These are phyloP conservation scores for Eilema griseolum DNA, from an alignment of 2,888 invertebrate species.

Conservation along the genomic window DNA sequence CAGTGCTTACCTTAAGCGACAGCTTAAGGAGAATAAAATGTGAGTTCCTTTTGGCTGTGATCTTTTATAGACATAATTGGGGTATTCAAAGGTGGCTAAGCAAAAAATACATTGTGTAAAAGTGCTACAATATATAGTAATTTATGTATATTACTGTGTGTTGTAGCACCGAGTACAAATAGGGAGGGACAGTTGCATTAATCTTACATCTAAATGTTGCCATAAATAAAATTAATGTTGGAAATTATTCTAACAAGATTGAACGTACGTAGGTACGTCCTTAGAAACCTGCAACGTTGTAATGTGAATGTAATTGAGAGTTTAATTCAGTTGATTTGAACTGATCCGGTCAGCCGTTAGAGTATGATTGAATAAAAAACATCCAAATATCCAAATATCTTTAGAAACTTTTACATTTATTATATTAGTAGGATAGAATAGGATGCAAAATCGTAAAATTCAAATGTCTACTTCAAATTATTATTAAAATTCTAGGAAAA, in stretches of 20 bases:
- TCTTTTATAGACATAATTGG: background rate
- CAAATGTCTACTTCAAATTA: too few species aligned
- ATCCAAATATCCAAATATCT: too few species aligned
- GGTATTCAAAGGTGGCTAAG: background rate
- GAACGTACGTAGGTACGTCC: too few species aligned
- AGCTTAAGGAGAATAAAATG: background rate
- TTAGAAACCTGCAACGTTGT: background rate
- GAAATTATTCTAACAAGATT: background rate
- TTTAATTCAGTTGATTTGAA: too few species aligned
- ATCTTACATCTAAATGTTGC: background rate
- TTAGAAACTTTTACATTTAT: too few species aligned
- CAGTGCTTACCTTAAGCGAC: background rate
- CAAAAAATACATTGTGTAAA: background rate
- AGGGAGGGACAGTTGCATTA: background rate
- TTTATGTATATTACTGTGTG: background rate
- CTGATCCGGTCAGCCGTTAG: too few species aligned
- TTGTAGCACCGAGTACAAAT: background rate
- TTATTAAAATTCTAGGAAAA: conserved; percentile 27
- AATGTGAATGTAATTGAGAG: too few species aligned
- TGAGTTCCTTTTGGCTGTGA: background rate
- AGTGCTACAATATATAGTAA: too few species aligned
- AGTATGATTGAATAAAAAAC: too few species aligned
- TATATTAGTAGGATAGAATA: too few species aligned
- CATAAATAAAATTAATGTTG: background rate
- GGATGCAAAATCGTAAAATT: too few species aligned